These are phyloP conservation scores for Hycleus phaleratus DNA, from an alignment of 1,140 invertebrate genomes.

Conservation along the genomic window DNA sequence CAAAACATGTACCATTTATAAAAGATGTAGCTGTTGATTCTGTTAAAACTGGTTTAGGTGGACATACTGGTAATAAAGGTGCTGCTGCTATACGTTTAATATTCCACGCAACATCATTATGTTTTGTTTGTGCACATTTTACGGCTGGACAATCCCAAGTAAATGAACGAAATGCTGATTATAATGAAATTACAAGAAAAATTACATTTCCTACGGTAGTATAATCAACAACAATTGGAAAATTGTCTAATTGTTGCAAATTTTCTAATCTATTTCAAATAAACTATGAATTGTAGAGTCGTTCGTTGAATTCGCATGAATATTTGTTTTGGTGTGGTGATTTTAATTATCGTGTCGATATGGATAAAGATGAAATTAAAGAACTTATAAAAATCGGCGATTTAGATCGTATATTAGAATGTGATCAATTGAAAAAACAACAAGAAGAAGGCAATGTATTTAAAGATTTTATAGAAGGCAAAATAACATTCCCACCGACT, in stretches of 20 bases:
- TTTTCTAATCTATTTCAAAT: too few relatives aligned
- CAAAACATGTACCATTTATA: constrained; percentile 77
- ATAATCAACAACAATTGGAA: neutral
- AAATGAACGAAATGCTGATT: constrained; percentile 93
- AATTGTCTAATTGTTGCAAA: too few relatives aligned
- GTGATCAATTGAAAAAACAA: constrained; percentile 86
- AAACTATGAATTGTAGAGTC: constrained; percentile 45
- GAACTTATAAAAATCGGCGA: constrained; percentile 73
- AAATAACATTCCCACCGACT: constrained; percentile 89
- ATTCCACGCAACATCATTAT: constrained; percentile 86
- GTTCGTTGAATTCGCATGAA: constrained; percentile 90
- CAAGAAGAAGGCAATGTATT: constrained; percentile 83
- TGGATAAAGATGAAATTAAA: constrained; percentile 92
- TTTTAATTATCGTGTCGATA: constrained; percentile 97
- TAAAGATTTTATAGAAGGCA: constrained; percentile 87
- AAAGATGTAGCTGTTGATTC: constrained; percentile 89
- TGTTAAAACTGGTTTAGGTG: constrained; percentile 96
- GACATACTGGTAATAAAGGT: constrained; percentile 78
- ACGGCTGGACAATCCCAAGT: constrained; percentile 96
- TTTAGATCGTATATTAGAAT: constrained; percentile 66
- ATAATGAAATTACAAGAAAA: constrained; percentile 89
- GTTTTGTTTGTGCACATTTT: constrained; percentile 98
- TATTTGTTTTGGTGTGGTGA: constrained; percentile 99
- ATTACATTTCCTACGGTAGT: constrained; percentile 85
- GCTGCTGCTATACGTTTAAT: constrained; percentile 92